Conservation (phyloP, 1,140 invertebrate genomes). For the Heliconius himera region DNA sequence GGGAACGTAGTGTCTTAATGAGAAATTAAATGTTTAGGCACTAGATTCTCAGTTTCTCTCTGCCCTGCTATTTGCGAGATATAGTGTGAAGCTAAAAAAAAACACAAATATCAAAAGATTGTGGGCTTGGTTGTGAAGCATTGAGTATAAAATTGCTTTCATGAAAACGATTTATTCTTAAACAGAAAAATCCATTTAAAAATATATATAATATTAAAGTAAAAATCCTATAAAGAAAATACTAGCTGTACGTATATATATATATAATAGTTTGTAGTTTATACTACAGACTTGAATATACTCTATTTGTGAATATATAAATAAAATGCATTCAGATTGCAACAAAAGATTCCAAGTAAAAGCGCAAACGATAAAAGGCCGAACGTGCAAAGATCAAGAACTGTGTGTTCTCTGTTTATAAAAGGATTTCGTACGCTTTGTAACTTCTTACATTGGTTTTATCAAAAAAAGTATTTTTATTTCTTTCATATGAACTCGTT, state of each 20-base stretch:
- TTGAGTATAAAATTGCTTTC: background rate
- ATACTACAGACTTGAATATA: constrained; percentile 13
- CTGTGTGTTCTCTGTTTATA: constrained; percentile 14
- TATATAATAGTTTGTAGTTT: background rate
- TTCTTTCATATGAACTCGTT: background rate
- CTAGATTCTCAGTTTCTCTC: no score
- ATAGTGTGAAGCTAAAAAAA: no score
- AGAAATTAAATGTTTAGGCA: no score
- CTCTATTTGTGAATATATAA: constrained; percentile 20
- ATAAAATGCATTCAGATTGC: constrained; percentile 24
- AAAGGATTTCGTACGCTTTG: constrained; percentile 12
- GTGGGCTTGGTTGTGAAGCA: background rate
- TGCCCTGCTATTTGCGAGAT: no score
- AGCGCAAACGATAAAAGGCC: constrained; percentile 19
- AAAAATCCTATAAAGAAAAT: no score
- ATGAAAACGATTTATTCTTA: background rate
- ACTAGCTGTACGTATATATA: background rate
- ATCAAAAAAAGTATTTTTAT: background rate
- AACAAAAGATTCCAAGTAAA: constrained; percentile 29
- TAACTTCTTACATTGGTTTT: constrained; percentile 16
- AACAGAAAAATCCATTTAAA: background rate
- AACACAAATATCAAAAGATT: background rate
- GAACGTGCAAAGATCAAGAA: constrained; percentile 21
- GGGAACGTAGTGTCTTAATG: no score
- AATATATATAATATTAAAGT: no score